Percentiles rank a stretch among this genome's conserved stretches.
phyloP scores from a whole-genome alignment of 2,113 vertebrate species.

The Sinosuthora webbiana region DNA sequence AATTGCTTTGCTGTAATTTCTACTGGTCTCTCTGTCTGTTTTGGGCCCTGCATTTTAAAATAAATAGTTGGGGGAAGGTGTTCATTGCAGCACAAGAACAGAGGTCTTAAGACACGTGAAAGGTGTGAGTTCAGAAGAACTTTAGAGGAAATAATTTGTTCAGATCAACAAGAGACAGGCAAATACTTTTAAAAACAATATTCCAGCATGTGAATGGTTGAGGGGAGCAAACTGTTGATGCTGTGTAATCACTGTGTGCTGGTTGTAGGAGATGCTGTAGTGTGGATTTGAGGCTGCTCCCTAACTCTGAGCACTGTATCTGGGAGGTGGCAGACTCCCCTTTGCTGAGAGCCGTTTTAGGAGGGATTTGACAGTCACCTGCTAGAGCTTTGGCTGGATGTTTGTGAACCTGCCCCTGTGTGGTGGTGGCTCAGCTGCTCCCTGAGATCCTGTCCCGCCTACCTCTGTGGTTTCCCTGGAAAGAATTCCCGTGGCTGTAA shows the following conservation, averaged over 20 bases:
- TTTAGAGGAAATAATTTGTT: background rate
- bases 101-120: background rate
- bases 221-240: background rate
- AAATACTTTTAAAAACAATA: background rate
- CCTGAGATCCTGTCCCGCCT: background rate
- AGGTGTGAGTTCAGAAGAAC: background rate
- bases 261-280: background rate
- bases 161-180: background rate
- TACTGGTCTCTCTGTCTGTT: background rate
- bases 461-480: background rate
- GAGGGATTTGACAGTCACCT: background rate
- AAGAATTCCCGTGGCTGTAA: background rate
- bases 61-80: background rate
- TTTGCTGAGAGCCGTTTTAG: background rate
- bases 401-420: background rate
- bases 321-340: background rate
- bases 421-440: background rate
- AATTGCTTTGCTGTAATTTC: background rate
- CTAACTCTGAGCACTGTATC: rapidly evolving
- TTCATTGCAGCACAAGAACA: background rate
- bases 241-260: background rate
- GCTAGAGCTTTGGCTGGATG: background rate
- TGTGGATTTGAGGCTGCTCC: background rate
- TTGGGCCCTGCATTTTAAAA: background rate
- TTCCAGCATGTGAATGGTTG: background rate